These are phyloP conservation scores for Pseudococcus jackbeardsleyi DNA, from an alignment of 2,888 invertebrate genomes.

Conservation along the genomic window DNA sequence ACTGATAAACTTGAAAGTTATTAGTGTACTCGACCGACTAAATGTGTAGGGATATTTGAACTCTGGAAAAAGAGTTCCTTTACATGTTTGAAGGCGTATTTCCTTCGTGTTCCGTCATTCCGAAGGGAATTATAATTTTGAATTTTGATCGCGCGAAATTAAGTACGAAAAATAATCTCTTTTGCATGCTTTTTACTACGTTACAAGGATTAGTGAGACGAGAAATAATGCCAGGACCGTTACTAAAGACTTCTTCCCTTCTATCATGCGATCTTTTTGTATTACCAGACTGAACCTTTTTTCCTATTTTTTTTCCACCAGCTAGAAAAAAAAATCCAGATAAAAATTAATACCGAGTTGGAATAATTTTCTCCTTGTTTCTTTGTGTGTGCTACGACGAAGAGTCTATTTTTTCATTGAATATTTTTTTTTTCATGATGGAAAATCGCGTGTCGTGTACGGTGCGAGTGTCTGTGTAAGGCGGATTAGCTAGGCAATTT, in stretches of 20 bases:
- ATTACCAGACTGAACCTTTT: slow-evolving; percentile 31
- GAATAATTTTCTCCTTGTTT: slow-evolving; percentile 12
- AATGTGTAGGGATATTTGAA: background rate
- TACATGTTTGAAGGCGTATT: slow-evolving; percentile 26
- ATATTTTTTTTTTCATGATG: background rate
- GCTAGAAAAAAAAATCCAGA: slow-evolving; percentile 13
- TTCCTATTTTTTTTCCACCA: background rate
- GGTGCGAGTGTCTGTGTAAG: background rate
- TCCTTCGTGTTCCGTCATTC: slow-evolving; percentile 39
- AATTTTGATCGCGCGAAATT: slow-evolving; percentile 50
- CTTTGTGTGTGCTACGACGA: background rate
- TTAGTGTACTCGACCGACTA: slow-evolving; percentile 2
- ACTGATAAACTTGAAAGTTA: slow-evolving; percentile 19
- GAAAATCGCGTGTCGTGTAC: too few relatives aligned
- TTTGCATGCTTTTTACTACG: slow-evolving; percentile 38
- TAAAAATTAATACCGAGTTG: slow-evolving; percentile 36
- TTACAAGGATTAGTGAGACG: slow-evolving; percentile 44
- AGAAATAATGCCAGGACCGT: slow-evolving; percentile 31
- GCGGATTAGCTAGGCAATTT: slow-evolving; percentile 41
- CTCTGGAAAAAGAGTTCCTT: slow-evolving; percentile 6
- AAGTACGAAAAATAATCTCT: slow-evolving; percentile 52
- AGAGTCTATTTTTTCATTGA: background rate
- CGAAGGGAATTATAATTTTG: slow-evolving; percentile 33
- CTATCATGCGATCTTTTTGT: slow-evolving; percentile 7
- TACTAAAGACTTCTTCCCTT: slow-evolving; percentile 35